Percentiles rank a stretch among this genome's conserved stretches.
These are phyloP conservation scores for Zelostemma sp. DNA, from an alignment of 1,140 invertebrate species.

Conservation along the genomic window DNA sequence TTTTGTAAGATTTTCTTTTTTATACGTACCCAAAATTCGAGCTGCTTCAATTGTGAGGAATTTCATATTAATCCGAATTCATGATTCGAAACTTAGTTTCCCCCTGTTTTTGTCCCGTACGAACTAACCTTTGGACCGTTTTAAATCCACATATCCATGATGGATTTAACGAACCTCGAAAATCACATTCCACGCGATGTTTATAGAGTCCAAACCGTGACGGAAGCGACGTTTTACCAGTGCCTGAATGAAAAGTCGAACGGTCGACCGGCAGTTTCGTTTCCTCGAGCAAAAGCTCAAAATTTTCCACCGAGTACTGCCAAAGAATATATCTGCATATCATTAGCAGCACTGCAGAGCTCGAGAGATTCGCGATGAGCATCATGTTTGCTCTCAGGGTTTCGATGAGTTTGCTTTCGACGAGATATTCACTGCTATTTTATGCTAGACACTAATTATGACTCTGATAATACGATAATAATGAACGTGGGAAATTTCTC, in stretches of 20 bases:
- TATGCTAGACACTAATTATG: neutral
- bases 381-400: neutral
- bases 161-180: slow-evolving; percentile 59
- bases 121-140: too few relatives aligned
- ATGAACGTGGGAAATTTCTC: neutral
- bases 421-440: slow-evolving; percentile 1
- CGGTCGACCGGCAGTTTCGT: slow-evolving; percentile 2
- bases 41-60: too few relatives aligned
- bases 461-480: neutral
- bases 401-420: slow-evolving; percentile 2
- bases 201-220: slow-evolving; percentile 36
- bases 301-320: slow-evolving; percentile 16
- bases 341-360: slow-evolving; percentile 10
- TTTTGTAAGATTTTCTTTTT: too few relatives aligned
- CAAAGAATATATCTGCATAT: slow-evolving; percentile 18
- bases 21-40: too few relatives aligned
- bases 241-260: slow-evolving; percentile 23
- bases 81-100: too few relatives aligned
- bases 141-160: slow-evolving; percentile 41
- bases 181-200: slow-evolving; percentile 55
- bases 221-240: slow-evolving; percentile 16
- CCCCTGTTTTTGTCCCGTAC: too few relatives aligned
- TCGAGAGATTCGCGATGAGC: neutral
- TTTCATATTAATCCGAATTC: too few relatives aligned
- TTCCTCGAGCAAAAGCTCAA: slow-evolving; percentile 11